A percentile compares a stretch with the other conserved stretches of the same genome.
These are phyloP conservation scores for Gasterosteus nipponicus DNA, from an alignment of 2,113 vertebrate genomes.

Conservation along the genomic window DNA sequence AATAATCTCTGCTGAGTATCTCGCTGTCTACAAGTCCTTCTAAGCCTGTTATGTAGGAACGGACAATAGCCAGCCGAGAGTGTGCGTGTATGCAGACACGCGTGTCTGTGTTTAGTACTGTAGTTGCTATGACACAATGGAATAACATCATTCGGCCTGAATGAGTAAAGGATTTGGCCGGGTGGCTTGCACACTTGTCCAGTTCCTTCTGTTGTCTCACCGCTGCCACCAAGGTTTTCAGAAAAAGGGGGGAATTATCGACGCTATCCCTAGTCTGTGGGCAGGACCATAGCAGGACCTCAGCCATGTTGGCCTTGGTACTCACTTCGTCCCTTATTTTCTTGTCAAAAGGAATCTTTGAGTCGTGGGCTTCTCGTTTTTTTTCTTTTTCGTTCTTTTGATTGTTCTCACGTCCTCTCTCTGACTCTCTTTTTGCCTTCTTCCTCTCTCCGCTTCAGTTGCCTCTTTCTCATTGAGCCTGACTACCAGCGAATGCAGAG, in stretches of 20 bases:
- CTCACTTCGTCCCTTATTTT: conserved; percentile 17
- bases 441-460: conserved; percentile 19
- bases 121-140: conserved; percentile 59
- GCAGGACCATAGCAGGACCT: conserved; percentile 31
- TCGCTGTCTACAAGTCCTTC: conserved; percentile 30
- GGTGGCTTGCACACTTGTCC: conserved; percentile 22
- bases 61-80: conserved; percentile 41
- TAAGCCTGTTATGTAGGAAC: conserved; percentile 23
- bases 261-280: conserved; percentile 2
- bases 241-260: conserved; percentile 43
- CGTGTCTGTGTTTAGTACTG: conserved; percentile 25
- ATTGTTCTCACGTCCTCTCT: conserved; percentile 35
- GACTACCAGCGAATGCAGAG: conserved; percentile 55
- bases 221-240: conserved; percentile 21
- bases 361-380: conserved; percentile 31
- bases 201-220: conserved; percentile 18
- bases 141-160: conserved; percentile 52
- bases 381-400: conserved; percentile 14
- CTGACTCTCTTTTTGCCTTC: conserved; percentile 1
- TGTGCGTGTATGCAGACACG: neutral
- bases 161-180: conserved; percentile 52
- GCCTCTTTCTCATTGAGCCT: conserved; percentile 24
- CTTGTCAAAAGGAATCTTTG: conserved; percentile 50
- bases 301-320: conserved; percentile 10
- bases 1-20: conserved; percentile 47